Percentiles rank a stretch among this genome's conserved stretches.
Evolutionary conservation across 2,888 invertebrate genomes (phyloP).

Genomic region (Ochropacha duplaris): DNA sequence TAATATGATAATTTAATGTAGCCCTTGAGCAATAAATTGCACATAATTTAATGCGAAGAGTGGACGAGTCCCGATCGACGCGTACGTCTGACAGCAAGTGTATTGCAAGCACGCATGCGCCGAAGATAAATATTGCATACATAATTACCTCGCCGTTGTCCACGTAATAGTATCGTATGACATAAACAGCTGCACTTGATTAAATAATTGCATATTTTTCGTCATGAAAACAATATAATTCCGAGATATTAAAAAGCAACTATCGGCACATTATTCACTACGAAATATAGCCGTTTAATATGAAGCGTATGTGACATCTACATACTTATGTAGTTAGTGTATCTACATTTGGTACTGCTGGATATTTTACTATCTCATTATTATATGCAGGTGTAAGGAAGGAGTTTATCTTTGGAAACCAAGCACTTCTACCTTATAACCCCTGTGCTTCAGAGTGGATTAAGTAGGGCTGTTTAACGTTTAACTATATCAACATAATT

Average conservation of each 20-base stretch:
- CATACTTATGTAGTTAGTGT: background rate
- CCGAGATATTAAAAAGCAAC: conserved; percentile 38
- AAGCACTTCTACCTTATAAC: background rate
- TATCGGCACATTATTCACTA: conserved; percentile 15
- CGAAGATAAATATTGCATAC: conserved; percentile 58
- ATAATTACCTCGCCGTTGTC: conserved; percentile 35
- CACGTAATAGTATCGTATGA: conserved; percentile 28
- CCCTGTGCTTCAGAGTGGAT: background rate
- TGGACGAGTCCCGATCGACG: conserved; percentile 33
- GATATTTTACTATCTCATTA: background rate
- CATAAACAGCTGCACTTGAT: conserved; percentile 48
- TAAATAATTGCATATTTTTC: conserved; percentile 46
- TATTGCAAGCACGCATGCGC: conserved; percentile 26
- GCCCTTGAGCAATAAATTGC: conserved; percentile 67
- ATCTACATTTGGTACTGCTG: background rate
- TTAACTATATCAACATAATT: background rate
- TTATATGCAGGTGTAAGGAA: background rate
- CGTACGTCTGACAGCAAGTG: conserved; percentile 27
- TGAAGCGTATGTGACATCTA: background rate
- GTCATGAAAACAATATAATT: conserved; percentile 39
- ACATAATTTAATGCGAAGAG: conserved; percentile 59
- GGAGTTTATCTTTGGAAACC: background rate
- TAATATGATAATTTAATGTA: conserved; percentile 65
- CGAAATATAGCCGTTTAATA: background rate
- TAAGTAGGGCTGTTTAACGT: background rate